These are phyloP conservation scores for Channa striata DNA, from an alignment of 2,797 vertebrate genomes.

Conservation along the genomic window DNA sequence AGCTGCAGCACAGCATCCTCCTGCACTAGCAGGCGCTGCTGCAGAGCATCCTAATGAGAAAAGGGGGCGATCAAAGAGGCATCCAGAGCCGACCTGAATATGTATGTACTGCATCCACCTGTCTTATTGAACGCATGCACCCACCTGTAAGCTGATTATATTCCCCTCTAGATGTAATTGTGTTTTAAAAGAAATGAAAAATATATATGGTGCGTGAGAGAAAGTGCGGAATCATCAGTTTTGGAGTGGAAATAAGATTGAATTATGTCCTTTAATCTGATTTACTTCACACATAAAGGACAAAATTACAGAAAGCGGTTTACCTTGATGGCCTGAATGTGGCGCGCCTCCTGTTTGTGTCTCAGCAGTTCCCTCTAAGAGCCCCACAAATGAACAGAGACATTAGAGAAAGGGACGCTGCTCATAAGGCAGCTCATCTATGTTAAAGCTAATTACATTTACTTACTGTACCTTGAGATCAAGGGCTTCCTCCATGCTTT, in stretches of 20 bases:
- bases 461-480: conserved; percentile 91
- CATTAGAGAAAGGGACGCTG: conserved; percentile 28
- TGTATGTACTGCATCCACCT: conserved; percentile 40
- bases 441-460: conserved; percentile 64
- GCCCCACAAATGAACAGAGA: conserved; percentile 44
- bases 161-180: neutral
- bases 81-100: conserved; percentile 50
- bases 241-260: conserved; percentile 11
- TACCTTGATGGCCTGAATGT: conserved; percentile 98
- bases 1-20: conserved; percentile 94
- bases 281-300: conserved; percentile 35
- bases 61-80: conserved; percentile 60
- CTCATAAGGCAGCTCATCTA: conserved; percentile 44
- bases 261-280: conserved; percentile 50
- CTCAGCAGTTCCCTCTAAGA: conserved; percentile 94
- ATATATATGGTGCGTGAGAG: neutral
- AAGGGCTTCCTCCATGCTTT: conserved; percentile 95
- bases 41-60: conserved; percentile 92
- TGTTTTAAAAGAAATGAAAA: conserved; percentile 6
- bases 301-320: conserved; percentile 61
- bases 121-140: conserved; percentile 10
- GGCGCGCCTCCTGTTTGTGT: conserved; percentile 95
- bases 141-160: neutral
- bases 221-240: conserved; percentile 22
- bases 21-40: conserved; percentile 94